Base-by-base conservation (phyloP, 2,888 invertebrate genomes). In the Conops quadrifasciatus region DNA sequence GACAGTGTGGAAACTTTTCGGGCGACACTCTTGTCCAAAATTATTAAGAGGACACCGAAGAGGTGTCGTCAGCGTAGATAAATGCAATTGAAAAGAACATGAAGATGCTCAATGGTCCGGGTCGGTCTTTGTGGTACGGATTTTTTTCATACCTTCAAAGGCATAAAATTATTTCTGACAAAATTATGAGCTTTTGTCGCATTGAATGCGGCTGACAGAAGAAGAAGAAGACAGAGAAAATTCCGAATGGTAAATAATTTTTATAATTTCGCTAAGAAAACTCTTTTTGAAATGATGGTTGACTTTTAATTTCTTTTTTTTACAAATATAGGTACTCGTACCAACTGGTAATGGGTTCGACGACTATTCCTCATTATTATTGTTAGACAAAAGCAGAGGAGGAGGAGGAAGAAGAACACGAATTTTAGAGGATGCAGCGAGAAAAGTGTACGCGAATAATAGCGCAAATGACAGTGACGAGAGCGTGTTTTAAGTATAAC, bases 121-220 rank as follows among this genome's bases (percentile, higher is more conserved):
- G 9, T 53, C 21, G 53, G 21, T 21, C 53, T 24, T 53, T 4
- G 53, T 21, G 21, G 53, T 56, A n/a, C n/a, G n/a, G n/a, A n/a
- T n/a, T n/a, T n/a, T n/a, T n/a, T n/a, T n/a, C n/a, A n/a, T n/a
- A 21, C 13, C 53, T 28, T 58, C 53, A 66, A 66, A 66, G 53
- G 66, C 51, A 66, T 66, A 53, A 66, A 66, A 66, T 66, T 56
- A 66, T 36, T 30, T 53, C 36, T 11, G 49, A 19, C 51, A 58
- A 28, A 53, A 53, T 47, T 26, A 5, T 21, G n/a, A 26, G 36
- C 11, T 36, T 66, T 66, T 65, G 49, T 30, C 66, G 66, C 66
- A 51, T 53, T 28, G 66, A 36, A 19, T 51, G 66, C 53, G 19
- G 28, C 28, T 66, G 53, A 66, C 51, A 66, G 51, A 30, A 24